These are phyloP conservation scores for Dryoscopus gambensis DNA, from an alignment of 2,113 vertebrate genomes.

Conservation along the genomic window DNA sequence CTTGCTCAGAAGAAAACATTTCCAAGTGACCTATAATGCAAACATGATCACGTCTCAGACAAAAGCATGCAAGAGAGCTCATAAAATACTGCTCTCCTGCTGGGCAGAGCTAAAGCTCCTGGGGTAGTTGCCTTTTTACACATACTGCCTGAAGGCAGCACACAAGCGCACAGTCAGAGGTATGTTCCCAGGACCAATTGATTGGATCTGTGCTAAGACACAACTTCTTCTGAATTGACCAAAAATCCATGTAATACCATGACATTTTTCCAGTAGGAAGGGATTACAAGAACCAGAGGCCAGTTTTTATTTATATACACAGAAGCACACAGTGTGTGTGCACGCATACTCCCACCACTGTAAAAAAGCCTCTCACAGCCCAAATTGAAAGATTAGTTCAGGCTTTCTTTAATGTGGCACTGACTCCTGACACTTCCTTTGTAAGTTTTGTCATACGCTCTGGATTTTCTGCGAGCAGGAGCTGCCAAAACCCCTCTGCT, in stretches of 20 bases:
- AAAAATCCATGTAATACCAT: neutral
- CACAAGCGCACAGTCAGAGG: neutral
- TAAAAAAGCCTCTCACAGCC: neutral
- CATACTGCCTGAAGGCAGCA: neutral
- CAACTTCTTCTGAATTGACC: neutral
- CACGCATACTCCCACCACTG: neutral
- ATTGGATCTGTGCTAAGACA: neutral
- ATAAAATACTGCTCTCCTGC: neutral
- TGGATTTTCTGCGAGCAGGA: neutral
- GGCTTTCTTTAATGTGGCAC: neutral
- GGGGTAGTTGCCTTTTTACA: neutral
- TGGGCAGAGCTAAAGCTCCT: neutral
- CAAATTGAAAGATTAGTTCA: constrained; percentile 2
- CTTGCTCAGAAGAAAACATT: neutral
- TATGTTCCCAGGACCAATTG: neutral
- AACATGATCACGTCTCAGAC: neutral
- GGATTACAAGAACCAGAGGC: neutral
- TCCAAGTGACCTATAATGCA: neutral
- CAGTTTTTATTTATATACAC: neutral
- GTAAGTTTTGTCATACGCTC: neutral
- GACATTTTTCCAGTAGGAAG: neutral
- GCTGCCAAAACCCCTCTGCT: neutral
- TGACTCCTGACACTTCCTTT: neutral
- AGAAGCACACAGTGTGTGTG: neutral
- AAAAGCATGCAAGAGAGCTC: neutral